phyloP scores from a whole-genome alignment of 1,140 invertebrate species.

The Rhagoletis zephyria region DNA sequence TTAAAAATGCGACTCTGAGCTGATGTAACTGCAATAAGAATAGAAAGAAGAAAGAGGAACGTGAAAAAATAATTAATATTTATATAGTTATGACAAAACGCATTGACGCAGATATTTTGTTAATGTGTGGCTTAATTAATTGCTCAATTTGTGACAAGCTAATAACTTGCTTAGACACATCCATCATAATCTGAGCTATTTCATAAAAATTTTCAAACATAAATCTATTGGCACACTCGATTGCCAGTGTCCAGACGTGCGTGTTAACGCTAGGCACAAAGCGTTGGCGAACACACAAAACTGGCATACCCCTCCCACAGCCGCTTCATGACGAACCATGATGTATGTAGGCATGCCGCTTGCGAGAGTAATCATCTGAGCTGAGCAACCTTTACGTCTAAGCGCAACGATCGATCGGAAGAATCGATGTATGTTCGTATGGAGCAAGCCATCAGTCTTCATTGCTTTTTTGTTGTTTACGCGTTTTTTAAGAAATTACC shows the following conservation, averaged over 20 bases:
- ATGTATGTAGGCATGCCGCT: neutral
- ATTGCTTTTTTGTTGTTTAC: neutral
- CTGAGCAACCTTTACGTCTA: neutral
- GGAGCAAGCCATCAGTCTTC: neutral
- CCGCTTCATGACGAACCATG: neutral
- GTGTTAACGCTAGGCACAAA: neutral
- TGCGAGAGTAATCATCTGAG: neutral
- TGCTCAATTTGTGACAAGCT: slow-evolving; percentile 36
- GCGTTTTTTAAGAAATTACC: slow-evolving; percentile 21
- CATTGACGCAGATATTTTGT: neutral
- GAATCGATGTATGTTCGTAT: neutral
- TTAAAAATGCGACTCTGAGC: neutral
- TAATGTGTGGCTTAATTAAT: slow-evolving; percentile 25
- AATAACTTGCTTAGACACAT: neutral
- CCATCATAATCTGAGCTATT: slow-evolving; percentile 18
- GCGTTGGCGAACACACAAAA: neutral
- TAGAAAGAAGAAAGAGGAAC: neutral
- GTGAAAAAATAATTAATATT: neutral
- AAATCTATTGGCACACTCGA: neutral
- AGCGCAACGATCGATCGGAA: neutral
- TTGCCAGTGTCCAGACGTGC: neutral
- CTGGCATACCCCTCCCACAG: neutral
- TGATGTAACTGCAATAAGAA: slow-evolving; percentile 45
- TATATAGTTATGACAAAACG: neutral
- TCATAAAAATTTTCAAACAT: slow-evolving; percentile 7